Percentiles rank a stretch among this genome's conserved stretches.
phyloP scores from a whole-genome alignment of 2,888 invertebrate species.

The Harpalus rufipes region DNA sequence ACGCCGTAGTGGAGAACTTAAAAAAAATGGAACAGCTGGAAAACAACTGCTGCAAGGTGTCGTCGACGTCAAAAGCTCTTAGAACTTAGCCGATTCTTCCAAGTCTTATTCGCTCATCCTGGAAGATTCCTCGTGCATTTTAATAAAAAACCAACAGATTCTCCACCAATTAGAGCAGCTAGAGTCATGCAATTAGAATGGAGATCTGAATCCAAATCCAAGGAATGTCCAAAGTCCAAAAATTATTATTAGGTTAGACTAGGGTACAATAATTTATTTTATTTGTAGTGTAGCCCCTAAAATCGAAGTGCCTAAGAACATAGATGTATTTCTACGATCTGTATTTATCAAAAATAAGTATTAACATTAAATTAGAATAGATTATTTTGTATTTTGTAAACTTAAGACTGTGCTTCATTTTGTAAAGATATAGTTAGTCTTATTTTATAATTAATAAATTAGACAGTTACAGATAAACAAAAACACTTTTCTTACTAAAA shows the following conservation, averaged over 20 bases:
- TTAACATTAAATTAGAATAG: constrained; percentile 22
- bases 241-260: constrained; percentile 1
- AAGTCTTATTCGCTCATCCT: background rate
- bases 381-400: constrained; percentile 50
- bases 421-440: constrained; percentile 42
- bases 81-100: constrained; percentile 44
- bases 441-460: constrained; percentile 53
- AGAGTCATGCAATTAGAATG: background rate
- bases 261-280: constrained; percentile 37
- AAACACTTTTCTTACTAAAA: constrained; percentile 42
- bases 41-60: constrained; percentile 69
- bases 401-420: constrained; percentile 57
- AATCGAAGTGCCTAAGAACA: constrained; percentile 42
- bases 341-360: constrained; percentile 37
- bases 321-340: constrained; percentile 29
- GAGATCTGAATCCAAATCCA: background rate
- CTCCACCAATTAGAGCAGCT: background rate
- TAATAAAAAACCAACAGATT: background rate
- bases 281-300: constrained; percentile 19
- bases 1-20: constrained; percentile 74
- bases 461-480: constrained; percentile 2
- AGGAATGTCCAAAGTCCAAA: constrained; percentile 12
- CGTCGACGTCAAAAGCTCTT: constrained; percentile 67
- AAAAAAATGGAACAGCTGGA: constrained; percentile 75
- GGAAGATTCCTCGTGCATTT: constrained; percentile 16